Conservation (phyloP, 1,140 invertebrate species). For the Teleogryllus occipitalis region DNA sequence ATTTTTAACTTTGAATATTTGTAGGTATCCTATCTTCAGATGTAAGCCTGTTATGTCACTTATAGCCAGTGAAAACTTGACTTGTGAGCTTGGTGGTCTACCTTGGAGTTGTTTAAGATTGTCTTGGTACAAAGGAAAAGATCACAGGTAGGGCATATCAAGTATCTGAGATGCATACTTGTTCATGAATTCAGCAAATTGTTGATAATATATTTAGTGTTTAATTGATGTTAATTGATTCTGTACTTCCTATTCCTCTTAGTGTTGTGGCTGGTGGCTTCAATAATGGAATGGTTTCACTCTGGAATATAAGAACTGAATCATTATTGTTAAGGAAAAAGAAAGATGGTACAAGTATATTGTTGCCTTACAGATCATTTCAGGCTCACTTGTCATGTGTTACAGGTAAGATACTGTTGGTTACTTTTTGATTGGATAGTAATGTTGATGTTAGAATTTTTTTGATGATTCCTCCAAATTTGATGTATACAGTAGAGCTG, state of each 20-base stretch:
- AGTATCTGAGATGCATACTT: too few relatives aligned
- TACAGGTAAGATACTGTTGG: constrained; percentile 29
- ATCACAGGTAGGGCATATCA: constrained; percentile 30
- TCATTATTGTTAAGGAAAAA: constrained; percentile 40
- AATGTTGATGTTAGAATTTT: too few relatives aligned
- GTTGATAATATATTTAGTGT: constrained; percentile 26
- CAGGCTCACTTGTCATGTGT: constrained; percentile 31
- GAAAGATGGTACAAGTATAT: not conserved
- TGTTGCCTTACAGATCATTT: constrained; percentile 36
- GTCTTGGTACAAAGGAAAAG: constrained; percentile 38
- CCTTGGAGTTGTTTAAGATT: constrained; percentile 38
- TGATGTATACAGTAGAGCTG: too few relatives aligned
- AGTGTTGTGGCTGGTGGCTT: constrained; percentile 52
- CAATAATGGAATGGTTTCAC: constrained; percentile 50
- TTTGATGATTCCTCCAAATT: too few relatives aligned
- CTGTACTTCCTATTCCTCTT: not conserved
- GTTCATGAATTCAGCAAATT: too few relatives aligned
- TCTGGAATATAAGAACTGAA: constrained; percentile 46
- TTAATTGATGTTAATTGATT: constrained; percentile 13
- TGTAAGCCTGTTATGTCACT: constrained; percentile 36
- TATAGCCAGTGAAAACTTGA: constrained; percentile 21
- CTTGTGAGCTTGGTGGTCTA: not conserved
- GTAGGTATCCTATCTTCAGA: constrained; percentile 34
- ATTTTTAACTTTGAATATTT: not conserved
- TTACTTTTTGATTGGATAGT: too few relatives aligned